These are phyloP conservation scores for Montipora foliosa DNA, from an alignment of 64 coral and sea anemone genomes.

Conservation along the genomic window DNA sequence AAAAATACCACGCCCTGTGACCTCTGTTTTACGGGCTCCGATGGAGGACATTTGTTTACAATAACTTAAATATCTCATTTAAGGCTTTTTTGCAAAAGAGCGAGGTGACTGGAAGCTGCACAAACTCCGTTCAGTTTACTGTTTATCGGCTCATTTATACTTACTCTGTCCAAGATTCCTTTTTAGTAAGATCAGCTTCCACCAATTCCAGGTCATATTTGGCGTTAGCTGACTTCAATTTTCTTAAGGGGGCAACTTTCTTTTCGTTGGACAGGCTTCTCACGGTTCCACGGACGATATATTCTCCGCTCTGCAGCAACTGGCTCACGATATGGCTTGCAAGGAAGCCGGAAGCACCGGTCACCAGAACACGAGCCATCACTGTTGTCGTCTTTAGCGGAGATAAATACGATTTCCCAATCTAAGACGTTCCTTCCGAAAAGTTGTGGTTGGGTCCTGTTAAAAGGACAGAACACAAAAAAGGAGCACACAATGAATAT, in stretches of 20 bases:
- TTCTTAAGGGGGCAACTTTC: conserved; percentile 76
- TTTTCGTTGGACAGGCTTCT: conserved; percentile 79
- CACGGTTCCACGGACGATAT: conserved; percentile 87
- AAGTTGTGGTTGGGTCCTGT: no score
- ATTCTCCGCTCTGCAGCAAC: conserved; percentile 65
- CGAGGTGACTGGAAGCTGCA: no score
- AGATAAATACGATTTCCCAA: not conserved
- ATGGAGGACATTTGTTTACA: no score
- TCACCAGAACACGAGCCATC: conserved; percentile 80
- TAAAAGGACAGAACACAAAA: no score
- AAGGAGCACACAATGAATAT: not conserved
- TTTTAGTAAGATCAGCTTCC: conserved; percentile 83
- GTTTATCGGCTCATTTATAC: not conserved
- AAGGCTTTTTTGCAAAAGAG: no score
- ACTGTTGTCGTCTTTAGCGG: not conserved
- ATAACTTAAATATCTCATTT: no score
- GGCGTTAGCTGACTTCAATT: conserved; percentile 70
- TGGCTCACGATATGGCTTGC: conserved; percentile 86
- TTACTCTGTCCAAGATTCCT: conserved; percentile 85
- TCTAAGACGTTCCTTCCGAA: no score
- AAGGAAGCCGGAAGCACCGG: conserved; percentile 88
- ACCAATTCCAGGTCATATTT: conserved; percentile 91
- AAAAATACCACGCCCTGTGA: not conserved
- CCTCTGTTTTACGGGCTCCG: not conserved
- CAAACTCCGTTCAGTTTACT: no score